These are phyloP conservation scores for Macquaria australasica DNA, from an alignment of 2,113 vertebrate species.

Conservation along the genomic window DNA sequence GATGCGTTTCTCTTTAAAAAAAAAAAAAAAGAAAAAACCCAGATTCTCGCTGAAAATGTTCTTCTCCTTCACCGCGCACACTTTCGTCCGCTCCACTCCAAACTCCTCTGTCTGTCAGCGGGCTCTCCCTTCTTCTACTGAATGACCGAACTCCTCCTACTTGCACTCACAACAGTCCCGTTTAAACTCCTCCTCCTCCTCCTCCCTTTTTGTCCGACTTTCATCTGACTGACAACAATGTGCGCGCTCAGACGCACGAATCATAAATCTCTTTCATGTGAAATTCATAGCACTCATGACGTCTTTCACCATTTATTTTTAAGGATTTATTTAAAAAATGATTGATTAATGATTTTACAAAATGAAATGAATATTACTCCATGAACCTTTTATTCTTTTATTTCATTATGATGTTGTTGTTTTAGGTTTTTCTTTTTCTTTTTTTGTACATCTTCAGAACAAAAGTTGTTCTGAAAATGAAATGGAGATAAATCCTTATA, in stretches of 20 bases:
- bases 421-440: neutral
- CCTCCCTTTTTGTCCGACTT: conserved; percentile 20
- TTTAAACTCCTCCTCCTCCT: conserved; percentile 44
- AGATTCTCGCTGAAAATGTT: neutral
- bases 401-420: neutral
- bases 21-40: neutral
- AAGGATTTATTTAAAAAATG: neutral
- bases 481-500: neutral
- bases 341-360: neutral
- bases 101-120: conserved; percentile 57
- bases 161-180: conserved; percentile 58
- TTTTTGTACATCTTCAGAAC: neutral
- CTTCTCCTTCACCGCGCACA: conserved; percentile 3
- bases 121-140: conserved; percentile 61
- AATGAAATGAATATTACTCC: neutral
- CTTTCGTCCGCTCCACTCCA: conserved; percentile 44
- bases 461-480: neutral
- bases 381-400: neutral
- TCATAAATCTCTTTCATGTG: neutral
- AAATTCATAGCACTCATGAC: neutral
- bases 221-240: conserved; percentile 51
- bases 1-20: neutral
- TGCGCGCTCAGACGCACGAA: conserved; percentile 29
- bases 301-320: neutral
- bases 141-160: conserved; percentile 75